Conservation (phyloP, 2,888 invertebrate species). For the Cerastis leucographa region DNA sequence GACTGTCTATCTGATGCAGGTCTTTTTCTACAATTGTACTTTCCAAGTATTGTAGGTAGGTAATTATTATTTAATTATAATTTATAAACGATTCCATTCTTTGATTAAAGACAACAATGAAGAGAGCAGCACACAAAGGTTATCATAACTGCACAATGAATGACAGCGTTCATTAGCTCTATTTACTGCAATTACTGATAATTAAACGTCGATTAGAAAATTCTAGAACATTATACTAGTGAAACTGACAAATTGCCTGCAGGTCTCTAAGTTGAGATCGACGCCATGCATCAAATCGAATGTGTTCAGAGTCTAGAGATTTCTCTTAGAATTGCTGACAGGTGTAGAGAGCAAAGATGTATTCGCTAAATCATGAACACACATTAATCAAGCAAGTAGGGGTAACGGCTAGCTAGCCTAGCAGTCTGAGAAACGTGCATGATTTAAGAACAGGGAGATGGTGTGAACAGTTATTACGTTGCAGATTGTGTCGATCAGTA, state of each 20-base stretch:
- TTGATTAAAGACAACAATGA: slow-evolving; percentile 38
- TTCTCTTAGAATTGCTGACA: slow-evolving; percentile 67
- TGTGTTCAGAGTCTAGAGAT: slow-evolving; percentile 57
- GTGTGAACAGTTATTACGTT: slow-evolving; percentile 64
- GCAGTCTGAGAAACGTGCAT: slow-evolving; percentile 48
- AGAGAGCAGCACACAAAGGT: slow-evolving; percentile 27
- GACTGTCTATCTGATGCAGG: slow-evolving; percentile 72
- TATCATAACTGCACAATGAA: slow-evolving; percentile 36
- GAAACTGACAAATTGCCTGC: slow-evolving; percentile 56
- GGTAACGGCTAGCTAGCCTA: slow-evolving; percentile 66
- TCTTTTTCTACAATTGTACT: slow-evolving; percentile 61
- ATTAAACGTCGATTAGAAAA: slow-evolving; percentile 23
- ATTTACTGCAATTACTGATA: slow-evolving; percentile 42
- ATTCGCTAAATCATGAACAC: slow-evolving; percentile 75
- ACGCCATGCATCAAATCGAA: slow-evolving; percentile 59
- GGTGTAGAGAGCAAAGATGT: slow-evolving; percentile 70
- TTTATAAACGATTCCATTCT: slow-evolving; percentile 26
- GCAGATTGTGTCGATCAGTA: slow-evolving; percentile 69
- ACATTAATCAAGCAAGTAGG: slow-evolving; percentile 79
- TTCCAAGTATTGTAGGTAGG: slow-evolving; percentile 4
- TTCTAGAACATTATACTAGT: slow-evolving; percentile 28
- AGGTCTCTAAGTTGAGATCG: slow-evolving; percentile 54
- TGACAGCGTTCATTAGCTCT: slow-evolving; percentile 28
- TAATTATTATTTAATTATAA: slow-evolving; percentile 31
- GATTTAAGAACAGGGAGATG: slow-evolving; percentile 55